Evolutionary conservation across 2,888 invertebrate genomes (phyloP).

Genomic region (Cryptosula pallasiana): DNA sequence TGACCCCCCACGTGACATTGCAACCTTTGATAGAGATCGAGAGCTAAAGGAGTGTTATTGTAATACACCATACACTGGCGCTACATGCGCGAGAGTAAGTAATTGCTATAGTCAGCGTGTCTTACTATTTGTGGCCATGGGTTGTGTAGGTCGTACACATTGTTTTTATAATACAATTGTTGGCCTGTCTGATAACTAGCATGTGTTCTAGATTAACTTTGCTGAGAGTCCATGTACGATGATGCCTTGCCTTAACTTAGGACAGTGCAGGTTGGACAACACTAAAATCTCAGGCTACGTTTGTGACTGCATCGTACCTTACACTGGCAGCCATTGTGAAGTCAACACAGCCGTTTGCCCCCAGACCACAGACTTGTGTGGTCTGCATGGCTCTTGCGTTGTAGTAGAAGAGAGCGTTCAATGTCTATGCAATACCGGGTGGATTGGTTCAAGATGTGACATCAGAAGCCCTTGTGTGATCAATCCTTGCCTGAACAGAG

Average conservation of each 20-base stretch:
- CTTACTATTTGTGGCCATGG: too few species aligned
- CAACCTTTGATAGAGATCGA: background rate
- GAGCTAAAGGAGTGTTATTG: background rate
- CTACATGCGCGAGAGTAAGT: background rate
- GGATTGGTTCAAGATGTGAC: background rate
- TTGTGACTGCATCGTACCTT: background rate
- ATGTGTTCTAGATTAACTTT: background rate
- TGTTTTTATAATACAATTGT: too few species aligned
- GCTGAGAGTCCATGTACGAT: background rate
- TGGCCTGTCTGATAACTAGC: too few species aligned
- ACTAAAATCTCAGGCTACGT: background rate
- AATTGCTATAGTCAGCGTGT: too few species aligned
- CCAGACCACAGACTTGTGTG: background rate
- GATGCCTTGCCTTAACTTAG: background rate
- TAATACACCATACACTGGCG: background rate
- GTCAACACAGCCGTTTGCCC: background rate
- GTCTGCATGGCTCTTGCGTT: background rate
- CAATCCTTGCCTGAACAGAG: background rate
- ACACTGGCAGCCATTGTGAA: background rate
- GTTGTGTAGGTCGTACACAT: too few species aligned
- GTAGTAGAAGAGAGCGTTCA: background rate
- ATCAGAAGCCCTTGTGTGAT: background rate
- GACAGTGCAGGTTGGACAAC: background rate
- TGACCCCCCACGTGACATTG: background rate
- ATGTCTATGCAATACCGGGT: background rate